phyloP scores from a whole-genome alignment of 2,113 vertebrate species.

The Hystrix brachyura region DNA sequence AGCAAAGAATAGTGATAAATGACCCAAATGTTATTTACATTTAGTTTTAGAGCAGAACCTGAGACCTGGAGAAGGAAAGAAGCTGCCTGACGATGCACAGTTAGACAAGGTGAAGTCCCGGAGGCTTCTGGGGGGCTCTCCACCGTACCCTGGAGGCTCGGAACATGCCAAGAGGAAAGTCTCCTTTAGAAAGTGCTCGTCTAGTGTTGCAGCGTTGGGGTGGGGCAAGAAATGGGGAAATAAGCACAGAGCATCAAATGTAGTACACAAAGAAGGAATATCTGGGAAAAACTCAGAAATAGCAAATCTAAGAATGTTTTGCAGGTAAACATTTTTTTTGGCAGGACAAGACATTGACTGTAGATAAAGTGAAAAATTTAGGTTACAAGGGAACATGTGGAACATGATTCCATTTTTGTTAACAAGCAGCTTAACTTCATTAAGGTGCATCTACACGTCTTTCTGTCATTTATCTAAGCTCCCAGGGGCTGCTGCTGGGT shows the following conservation, averaged over 20 bases:
- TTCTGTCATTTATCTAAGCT: not conserved
- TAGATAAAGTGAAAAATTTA: not conserved
- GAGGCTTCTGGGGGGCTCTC: not conserved
- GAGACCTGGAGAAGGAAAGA: not conserved
- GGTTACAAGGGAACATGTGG: not conserved
- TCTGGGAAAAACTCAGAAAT: not conserved
- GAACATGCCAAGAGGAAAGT: not conserved
- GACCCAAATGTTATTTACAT: not conserved
- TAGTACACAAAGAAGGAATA: not conserved
- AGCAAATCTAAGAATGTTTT: conserved; percentile 17
- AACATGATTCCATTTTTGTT: not conserved
- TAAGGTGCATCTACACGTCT: not conserved
- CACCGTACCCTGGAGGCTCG: accelerated
- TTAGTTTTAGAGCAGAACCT: conserved; percentile 17
- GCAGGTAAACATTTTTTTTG: not conserved
- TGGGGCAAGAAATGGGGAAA: not conserved
- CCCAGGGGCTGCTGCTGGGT: not conserved
- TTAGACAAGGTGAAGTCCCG: not conserved
- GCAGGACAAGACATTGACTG: not conserved
- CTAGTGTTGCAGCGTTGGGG: not conserved
- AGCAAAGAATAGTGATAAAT: not conserved
- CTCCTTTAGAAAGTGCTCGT: not conserved
- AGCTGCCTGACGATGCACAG: not conserved
- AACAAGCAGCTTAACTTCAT: not conserved
- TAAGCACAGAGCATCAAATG: not conserved